phyloP scores from a whole-genome alignment of 1,140 invertebrate genomes.

The Anoplophora glabripennis region DNA sequence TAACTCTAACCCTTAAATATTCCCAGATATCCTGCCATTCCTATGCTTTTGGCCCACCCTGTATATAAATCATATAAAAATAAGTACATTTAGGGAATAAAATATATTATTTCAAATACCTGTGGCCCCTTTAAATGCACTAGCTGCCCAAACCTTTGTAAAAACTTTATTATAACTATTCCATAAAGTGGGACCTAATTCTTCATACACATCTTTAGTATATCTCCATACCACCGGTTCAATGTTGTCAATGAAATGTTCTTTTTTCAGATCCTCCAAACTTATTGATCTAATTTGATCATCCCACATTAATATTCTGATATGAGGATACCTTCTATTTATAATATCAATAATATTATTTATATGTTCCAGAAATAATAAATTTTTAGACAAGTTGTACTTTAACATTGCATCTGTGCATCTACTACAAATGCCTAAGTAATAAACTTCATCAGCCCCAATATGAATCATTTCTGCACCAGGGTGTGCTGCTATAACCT shows the following conservation, averaged over 20 bases:
- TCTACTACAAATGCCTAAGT: conserved; percentile 74
- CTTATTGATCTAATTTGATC: conserved; percentile 83
- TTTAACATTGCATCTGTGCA: conserved; percentile 52
- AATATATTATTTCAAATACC: conserved; percentile 54
- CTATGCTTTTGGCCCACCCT: no score
- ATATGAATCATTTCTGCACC: conserved; percentile 61
- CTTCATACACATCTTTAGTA: conserved; percentile 55
- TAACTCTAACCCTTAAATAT: no score
- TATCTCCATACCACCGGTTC: conserved; percentile 86
- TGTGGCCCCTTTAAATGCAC: conserved; percentile 85
- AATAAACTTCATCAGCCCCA: conserved; percentile 78
- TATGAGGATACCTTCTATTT: conserved; percentile 58
- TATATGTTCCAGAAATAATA: conserved; percentile 67
- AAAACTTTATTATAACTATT: conserved; percentile 79
- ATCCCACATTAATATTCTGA: conserved; percentile 80
- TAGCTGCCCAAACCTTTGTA: conserved; percentile 83
- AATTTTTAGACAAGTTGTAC: conserved; percentile 29
- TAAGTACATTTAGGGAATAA: background rate
- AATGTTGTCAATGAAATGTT: conserved; percentile 66
- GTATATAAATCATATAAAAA: no score
- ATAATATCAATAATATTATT: conserved; percentile 61
- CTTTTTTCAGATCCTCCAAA: conserved; percentile 60
- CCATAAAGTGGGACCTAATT: conserved; percentile 59
- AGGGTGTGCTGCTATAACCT: conserved; percentile 35
- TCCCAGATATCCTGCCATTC: no score